These are phyloP conservation scores for Steinernema khuongi DNA, from an alignment of 1,140 invertebrate species.

Conservation along the genomic window DNA sequence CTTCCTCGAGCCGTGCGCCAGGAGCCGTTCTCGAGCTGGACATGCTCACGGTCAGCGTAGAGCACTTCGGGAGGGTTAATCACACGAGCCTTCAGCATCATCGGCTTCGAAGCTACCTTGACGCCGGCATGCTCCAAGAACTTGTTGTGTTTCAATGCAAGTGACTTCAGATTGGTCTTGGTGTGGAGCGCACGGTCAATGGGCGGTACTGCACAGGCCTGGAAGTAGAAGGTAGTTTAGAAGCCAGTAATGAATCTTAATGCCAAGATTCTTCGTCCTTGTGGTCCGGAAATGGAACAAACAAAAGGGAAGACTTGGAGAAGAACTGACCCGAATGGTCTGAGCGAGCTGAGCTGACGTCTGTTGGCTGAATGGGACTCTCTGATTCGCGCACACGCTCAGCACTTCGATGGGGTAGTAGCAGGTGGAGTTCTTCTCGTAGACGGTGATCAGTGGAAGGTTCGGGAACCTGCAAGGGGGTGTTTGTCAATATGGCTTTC, in stretches of 20 bases:
- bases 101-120: background rate
- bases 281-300: too few species aligned
- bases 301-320: too few species aligned
- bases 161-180: background rate
- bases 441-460: background rate
- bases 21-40: background rate
- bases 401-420: background rate
- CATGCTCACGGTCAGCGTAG: background rate
- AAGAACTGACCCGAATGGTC: background rate
- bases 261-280: too few species aligned
- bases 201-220: background rate
- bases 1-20: background rate
- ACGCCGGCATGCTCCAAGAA: background rate
- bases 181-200: background rate
- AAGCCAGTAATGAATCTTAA: too few species aligned
- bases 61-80: background rate
- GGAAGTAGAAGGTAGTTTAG: too few species aligned
- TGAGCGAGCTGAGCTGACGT: background rate
- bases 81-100: background rate
- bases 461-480: background rate
- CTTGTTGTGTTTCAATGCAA: background rate
- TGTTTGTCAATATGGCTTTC: background rate
- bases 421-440: background rate
- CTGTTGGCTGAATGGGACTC: background rate
- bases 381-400: background rate